Evolutionary conservation across 2,797 vertebrate genomes (phyloP).

Genomic region (Coregonus ussuriensis): DNA sequence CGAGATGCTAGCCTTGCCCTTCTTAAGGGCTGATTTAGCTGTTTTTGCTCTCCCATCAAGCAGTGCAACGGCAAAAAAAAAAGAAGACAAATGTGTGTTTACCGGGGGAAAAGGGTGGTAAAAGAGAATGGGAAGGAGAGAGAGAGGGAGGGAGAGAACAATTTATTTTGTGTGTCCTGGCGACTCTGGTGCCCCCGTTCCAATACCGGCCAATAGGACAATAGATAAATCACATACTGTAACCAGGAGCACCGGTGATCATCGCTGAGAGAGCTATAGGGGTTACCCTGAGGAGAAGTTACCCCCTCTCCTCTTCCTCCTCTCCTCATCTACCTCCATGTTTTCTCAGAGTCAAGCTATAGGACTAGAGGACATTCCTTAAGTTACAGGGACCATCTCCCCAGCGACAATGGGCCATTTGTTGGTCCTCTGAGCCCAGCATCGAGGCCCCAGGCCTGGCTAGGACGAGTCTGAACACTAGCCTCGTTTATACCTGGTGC

Average conservation of each 20-base stretch:
- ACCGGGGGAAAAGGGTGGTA: constrained; percentile 42
- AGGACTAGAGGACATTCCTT: constrained; percentile 37
- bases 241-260: constrained; percentile 55
- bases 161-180: constrained; percentile 64
- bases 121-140: constrained; percentile 29
- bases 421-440: constrained; percentile 36
- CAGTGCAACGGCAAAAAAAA: constrained; percentile 46
- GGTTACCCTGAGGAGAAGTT: constrained; percentile 11
- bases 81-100: constrained; percentile 72
- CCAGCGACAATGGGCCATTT: constrained; percentile 64
- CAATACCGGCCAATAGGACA: constrained; percentile 55
- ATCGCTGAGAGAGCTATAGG: constrained; percentile 12
- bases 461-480: too few relatives aligned
- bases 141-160: constrained; percentile 18
- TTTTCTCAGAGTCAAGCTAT: constrained; percentile 33
- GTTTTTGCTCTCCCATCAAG: constrained; percentile 54
- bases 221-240: constrained; percentile 74
- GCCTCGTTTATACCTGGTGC: too few relatives aligned
- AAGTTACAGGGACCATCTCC: constrained; percentile 36
- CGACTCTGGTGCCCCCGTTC: constrained; percentile 38
- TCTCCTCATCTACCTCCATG: neutral
- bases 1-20: constrained; percentile 45
- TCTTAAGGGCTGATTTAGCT: constrained; percentile 70
- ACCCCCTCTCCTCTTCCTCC: constrained; percentile 24
- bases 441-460: constrained; percentile 18